phyloP scores from a whole-genome alignment of 2,113 vertebrate species.

The Meleagris gallopavo region DNA sequence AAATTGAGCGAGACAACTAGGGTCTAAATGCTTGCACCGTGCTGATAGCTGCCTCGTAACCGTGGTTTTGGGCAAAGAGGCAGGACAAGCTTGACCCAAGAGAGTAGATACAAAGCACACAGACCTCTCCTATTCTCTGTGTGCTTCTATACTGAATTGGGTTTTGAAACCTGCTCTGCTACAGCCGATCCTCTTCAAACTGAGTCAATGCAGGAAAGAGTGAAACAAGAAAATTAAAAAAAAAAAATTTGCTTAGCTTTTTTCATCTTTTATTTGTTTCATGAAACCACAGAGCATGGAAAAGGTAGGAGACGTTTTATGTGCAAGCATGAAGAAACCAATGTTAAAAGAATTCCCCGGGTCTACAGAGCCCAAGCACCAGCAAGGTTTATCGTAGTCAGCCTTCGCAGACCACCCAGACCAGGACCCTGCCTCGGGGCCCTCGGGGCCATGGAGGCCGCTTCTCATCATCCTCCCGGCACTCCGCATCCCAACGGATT shows the following conservation, averaged over 20 bases:
- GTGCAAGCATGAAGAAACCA: not conserved
- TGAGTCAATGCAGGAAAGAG: not conserved
- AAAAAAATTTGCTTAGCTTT: too few relatives aligned
- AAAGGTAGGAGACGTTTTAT: not conserved
- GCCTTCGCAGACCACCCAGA: not conserved
- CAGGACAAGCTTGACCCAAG: not conserved
- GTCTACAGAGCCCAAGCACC: not conserved
- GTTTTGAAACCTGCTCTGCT: not conserved
- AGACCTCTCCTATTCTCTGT: not conserved
- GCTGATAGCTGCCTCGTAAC: not conserved
- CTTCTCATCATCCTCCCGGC: not conserved
- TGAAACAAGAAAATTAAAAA: not conserved
- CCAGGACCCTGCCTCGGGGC: not conserved
- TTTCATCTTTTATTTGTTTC: not conserved
- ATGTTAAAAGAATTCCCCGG: accelerated
- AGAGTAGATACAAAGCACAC: not conserved
- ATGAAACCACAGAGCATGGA: not conserved
- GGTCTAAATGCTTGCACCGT: not conserved
- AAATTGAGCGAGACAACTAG: not conserved
- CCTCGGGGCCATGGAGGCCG: not conserved
- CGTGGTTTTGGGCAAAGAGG: not conserved
- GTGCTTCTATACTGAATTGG: not conserved
- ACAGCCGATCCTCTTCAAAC: not conserved
- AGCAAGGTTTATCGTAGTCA: not conserved
- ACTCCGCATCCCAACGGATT: not conserved